These are phyloP conservation scores for Lacanobia wlatinum DNA, from an alignment of 2,888 invertebrate species.

Conservation along the genomic window DNA sequence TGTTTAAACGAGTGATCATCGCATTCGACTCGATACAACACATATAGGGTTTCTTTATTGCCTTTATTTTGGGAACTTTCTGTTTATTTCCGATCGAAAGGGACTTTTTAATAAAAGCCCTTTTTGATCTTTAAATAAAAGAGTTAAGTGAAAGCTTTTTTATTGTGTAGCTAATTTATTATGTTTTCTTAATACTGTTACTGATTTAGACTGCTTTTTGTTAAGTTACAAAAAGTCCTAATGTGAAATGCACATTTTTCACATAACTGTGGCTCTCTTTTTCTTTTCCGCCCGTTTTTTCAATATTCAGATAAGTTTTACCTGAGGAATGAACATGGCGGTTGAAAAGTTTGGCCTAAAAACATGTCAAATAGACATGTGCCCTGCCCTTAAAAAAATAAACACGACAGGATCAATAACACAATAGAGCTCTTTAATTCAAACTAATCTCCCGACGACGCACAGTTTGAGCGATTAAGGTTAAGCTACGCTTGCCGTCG, in stretches of 20 bases:
- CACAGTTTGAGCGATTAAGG: neutral
- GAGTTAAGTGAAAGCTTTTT: conserved; percentile 59
- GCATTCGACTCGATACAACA: conserved; percentile 62
- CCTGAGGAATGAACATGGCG: no score
- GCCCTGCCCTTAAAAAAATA: no score
- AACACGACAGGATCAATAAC: no score
- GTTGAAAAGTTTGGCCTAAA: no score
- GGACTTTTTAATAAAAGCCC: conserved; percentile 58
- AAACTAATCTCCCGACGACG: neutral
- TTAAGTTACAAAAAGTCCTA: neutral
- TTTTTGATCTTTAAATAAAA: conserved; percentile 49
- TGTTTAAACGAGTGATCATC: conserved; percentile 70
- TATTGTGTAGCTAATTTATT: conserved; percentile 54
- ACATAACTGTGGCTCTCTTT: no score
- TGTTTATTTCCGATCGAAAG: conserved; percentile 59
- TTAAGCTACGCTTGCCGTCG: conserved; percentile 9
- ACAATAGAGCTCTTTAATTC: neutral
- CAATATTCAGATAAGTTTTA: no score
- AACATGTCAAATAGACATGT: no score
- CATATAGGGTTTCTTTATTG: conserved; percentile 58
- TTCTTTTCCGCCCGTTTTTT: no score
- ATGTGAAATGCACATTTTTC: no score
- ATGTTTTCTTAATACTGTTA: conserved; percentile 29
- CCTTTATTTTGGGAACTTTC: conserved; percentile 59
- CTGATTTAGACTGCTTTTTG: conserved; percentile 17